Percentiles rank a stretch among this genome's conserved stretches.
Evolutionary conservation across 2,888 invertebrate genomes (phyloP).

Genomic region (Orgyia antiqua): DNA sequence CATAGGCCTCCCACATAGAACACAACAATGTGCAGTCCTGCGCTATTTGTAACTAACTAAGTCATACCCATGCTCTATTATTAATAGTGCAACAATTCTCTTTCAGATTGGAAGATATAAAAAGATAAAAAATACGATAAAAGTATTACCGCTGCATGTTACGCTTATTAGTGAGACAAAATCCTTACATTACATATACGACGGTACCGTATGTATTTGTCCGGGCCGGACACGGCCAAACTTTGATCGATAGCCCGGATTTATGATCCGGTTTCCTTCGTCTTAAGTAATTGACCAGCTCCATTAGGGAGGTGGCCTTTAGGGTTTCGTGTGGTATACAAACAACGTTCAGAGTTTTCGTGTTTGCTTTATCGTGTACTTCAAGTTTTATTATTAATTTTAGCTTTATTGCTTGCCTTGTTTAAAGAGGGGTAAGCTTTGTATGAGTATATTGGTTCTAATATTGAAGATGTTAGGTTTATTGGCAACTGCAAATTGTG

Average conservation of each 20-base stretch:
- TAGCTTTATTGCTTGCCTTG: slow-evolving; percentile 15
- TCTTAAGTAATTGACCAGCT: slow-evolving; percentile 74
- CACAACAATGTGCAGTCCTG: too few relatives aligned
- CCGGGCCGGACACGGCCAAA: slow-evolving; percentile 46
- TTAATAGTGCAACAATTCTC: too few relatives aligned
- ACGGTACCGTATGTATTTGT: slow-evolving; percentile 25
- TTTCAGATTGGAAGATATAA: too few relatives aligned
- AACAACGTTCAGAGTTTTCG: slow-evolving; percentile 32
- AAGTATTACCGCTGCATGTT: too few relatives aligned
- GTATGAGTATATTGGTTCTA: slow-evolving; percentile 1
- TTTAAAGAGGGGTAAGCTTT: slow-evolving; percentile 8
- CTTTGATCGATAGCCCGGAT: slow-evolving; percentile 72
- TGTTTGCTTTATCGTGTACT: slow-evolving; percentile 21
- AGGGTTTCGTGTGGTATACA: slow-evolving; percentile 22
- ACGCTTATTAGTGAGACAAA: slow-evolving; percentile 2
- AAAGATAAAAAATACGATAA: too few relatives aligned
- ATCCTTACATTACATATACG: slow-evolving; percentile 8
- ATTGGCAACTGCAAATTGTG: slow-evolving; percentile 2
- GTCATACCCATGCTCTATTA: too few relatives aligned
- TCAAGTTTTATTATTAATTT: slow-evolving; percentile 28
- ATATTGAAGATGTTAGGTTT: slow-evolving; percentile 3
- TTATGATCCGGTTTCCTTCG: slow-evolving; percentile 68
- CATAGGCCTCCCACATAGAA: too few relatives aligned
- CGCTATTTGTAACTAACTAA: too few relatives aligned
- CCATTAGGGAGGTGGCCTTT: slow-evolving; percentile 54